Percentiles rank a stretch among this genome's conserved stretches.
These are phyloP conservation scores for Chaetodon trifascialis DNA, from an alignment of 2,113 vertebrate species.

Conservation along the genomic window DNA sequence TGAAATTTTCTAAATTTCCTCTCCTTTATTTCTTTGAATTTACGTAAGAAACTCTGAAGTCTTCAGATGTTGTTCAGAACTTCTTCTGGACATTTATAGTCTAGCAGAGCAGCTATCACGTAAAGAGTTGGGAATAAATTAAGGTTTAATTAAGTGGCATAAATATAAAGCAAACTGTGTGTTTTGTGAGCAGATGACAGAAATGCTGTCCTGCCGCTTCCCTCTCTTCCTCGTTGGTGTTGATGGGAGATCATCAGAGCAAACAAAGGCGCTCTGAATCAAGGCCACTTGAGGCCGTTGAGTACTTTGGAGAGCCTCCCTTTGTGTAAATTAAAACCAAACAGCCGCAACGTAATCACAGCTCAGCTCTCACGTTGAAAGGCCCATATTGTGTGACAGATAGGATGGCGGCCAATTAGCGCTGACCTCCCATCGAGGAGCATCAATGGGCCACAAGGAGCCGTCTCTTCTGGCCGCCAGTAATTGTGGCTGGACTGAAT, in stretches of 20 bases:
- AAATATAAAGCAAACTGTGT: background rate
- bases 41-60: no score
- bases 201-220: background rate
- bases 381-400: conserved; percentile 46
- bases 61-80: no score
- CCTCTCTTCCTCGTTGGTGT: background rate
- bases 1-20: no score
- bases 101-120: background rate
- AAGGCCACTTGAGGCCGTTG: conserved; percentile 21
- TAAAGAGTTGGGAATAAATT: background rate
- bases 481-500: conserved; percentile 16
- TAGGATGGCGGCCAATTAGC: conserved; percentile 54
- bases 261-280: conserved; percentile 24
- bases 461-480: conserved; percentile 47
- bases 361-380: conserved; percentile 48
- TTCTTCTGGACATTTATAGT: no score
- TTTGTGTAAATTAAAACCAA: conserved; percentile 48
- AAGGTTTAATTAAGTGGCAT: background rate
- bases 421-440: conserved; percentile 59
- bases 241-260: background rate
- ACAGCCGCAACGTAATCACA: conserved; percentile 44
- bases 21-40: no score
- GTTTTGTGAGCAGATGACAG: background rate
- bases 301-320: conserved; percentile 51
- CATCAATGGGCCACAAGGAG: conserved; percentile 59